phyloP scores from a whole-genome alignment of 2,797 vertebrate genomes.

The Platyrinchus mystaceus region DNA sequence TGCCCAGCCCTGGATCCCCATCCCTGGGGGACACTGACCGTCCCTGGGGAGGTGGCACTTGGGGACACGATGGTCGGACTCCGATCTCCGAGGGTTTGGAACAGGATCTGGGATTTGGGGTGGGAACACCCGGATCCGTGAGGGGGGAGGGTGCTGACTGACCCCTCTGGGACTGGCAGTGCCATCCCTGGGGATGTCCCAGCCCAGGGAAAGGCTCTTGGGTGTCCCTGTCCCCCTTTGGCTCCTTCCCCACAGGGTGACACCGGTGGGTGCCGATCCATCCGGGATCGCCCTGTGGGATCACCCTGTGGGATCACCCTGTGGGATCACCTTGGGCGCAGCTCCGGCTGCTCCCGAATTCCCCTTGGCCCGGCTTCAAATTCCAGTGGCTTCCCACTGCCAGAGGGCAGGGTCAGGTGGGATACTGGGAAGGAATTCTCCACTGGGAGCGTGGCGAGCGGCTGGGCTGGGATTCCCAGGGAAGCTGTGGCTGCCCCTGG shows the following conservation, averaged over 20 bases:
- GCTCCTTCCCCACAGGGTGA: too few species aligned
- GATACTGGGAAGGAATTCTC: neutral
- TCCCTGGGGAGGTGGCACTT: neutral
- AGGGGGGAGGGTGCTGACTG: too few species aligned
- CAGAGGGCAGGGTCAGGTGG: neutral
- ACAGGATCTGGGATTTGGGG: neutral
- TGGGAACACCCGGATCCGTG: neutral
- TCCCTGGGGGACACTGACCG: too few species aligned
- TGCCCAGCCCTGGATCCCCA: neutral
- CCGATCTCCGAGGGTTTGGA: too few species aligned
- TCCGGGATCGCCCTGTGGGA: neutral
- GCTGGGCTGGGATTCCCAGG: neutral
- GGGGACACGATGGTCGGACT: neutral
- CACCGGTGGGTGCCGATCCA: neutral
- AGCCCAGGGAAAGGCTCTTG: neutral
- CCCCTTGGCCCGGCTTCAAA: neutral
- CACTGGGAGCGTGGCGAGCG: too few species aligned
- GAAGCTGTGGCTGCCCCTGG: neutral
- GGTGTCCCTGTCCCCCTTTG: neutral
- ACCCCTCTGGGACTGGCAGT: too few species aligned
- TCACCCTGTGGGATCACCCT: too few species aligned
- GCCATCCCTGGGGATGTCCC: neutral
- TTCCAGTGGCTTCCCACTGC: neutral
- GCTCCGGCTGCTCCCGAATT: neutral
- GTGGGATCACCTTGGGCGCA: too few species aligned